phyloP scores from a whole-genome alignment of 2,797 vertebrate species.

The Gila robusta region DNA sequence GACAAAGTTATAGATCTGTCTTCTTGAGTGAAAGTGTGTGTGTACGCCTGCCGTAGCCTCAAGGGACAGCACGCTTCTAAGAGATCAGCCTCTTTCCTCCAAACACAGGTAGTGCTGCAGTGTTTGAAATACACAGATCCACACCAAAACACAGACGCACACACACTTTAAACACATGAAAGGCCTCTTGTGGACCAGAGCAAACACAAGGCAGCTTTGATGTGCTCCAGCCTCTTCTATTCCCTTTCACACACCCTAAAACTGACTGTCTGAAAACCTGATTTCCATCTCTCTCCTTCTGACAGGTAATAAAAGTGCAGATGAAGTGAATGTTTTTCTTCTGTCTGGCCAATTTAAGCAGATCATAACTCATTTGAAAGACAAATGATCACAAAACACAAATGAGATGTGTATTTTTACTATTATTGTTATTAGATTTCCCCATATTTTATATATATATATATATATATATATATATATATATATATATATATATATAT shows the following conservation, averaged over 20 bases:
- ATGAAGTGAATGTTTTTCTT: neutral
- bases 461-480: too few relatives aligned
- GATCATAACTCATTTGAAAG: neutral
- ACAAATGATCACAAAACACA: neutral
- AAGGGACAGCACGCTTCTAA: conserved; percentile 25
- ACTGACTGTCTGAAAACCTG: conserved; percentile 9
- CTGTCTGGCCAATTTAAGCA: neutral
- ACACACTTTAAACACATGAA: conserved; percentile 74
- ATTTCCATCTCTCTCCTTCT: conserved; percentile 26
- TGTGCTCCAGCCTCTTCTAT: conserved; percentile 72
- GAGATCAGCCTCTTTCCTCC: conserved; percentile 31
- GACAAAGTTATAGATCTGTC: conserved; percentile 49
- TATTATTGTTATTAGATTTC: neutral
- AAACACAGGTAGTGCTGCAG: conserved; percentile 19
- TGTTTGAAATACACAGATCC: conserved; percentile 32
- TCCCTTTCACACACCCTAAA: conserved; percentile 38
- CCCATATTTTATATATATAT: too few relatives aligned
- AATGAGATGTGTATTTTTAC: neutral
- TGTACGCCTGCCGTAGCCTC: conserved; percentile 17
- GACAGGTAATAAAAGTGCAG: conserved; percentile 22
- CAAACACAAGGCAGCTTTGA: conserved; percentile 78
- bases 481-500: too few relatives aligned
- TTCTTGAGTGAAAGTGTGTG: conserved; percentile 39
- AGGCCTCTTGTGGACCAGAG: conserved; percentile 73
- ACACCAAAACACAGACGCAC: conserved; percentile 36